Evolutionary conservation across 2,113 vertebrate species (phyloP).

Genomic region (Mormoops blainvillei): DNA sequence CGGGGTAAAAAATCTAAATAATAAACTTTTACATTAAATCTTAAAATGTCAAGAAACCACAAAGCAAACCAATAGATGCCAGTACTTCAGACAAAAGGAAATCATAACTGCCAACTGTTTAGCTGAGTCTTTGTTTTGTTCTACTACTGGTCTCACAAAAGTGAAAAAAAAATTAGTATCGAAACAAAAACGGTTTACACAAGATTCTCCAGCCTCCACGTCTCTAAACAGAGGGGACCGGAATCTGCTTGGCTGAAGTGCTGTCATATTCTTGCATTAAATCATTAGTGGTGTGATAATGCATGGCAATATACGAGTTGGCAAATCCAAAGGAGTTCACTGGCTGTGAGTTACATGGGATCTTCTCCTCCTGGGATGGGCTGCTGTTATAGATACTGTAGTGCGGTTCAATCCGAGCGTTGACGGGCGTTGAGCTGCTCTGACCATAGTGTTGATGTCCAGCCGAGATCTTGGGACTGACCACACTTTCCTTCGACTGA

Average conservation of each 20-base stretch:
- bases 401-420: constrained; percentile 95
- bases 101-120: neutral
- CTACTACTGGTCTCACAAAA: neutral
- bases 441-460: constrained; percentile 86
- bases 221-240: constrained; percentile 87
- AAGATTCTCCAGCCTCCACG: neutral
- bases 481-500: constrained; percentile 84
- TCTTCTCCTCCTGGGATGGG: constrained; percentile 87
- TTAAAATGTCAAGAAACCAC: constrained; percentile 34
- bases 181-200: neutral
- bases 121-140: neutral
- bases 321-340: constrained; percentile 86
- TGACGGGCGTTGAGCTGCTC: constrained; percentile 93
- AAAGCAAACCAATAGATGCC: neutral
- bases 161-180: neutral
- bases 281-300: constrained; percentile 87
- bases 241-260: constrained; percentile 86
- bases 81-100: neutral
- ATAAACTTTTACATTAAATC: constrained; percentile 5
- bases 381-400: constrained; percentile 94
- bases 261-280: constrained; percentile 86
- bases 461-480: constrained; percentile 83
- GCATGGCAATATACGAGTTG: constrained; percentile 90
- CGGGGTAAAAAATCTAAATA: constrained; percentile 37
- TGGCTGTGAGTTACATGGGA: constrained; percentile 86